Base-by-base conservation (phyloP, 2,113 vertebrate genomes). In the Lepus europaeus region DNA sequence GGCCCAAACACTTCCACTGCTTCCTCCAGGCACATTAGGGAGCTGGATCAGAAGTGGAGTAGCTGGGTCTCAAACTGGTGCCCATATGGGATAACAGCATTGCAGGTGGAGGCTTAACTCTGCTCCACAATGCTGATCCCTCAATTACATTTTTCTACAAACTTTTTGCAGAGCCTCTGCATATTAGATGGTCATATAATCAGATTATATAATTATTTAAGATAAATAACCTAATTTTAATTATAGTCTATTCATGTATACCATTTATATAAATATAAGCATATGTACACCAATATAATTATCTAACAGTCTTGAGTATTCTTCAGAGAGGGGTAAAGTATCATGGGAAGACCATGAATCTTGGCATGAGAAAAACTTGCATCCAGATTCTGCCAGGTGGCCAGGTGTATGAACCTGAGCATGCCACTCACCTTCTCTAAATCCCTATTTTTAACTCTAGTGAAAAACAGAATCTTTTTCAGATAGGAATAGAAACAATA, bases 171-270 rank as follows among this genome's bases (percentile, higher is more conserved):
- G 56, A 19, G 6, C 19, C 14, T 59, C 56, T 59, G 56, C 56
- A 36, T 14, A 64, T 91, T 70, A 76, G 12, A 3, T 66, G 70
- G 6, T 84, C 59, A 74, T 39, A 63, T 59, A 72, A 87, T 64
- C 66, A 61, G 49, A 85, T 53, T 64, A 78, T 63, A 23, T 61
- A 85, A 88, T 86, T 92, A 80, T 12, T 85, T 49, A 72, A 61
- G 80, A n/a, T 64, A 61, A 20, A 69, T 51, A 27, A 29, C 8
- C 1, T 49, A 31, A 73, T 45, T 91, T 81, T 77, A 68, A 72
- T n/a, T 93, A 33, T 53, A 45, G 14, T 82, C 23, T 80, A 31
- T 70, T 82, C 20, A 9, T n/a, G 6, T 49, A 3, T 63, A 70
- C 31, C 66, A 33, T 90, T 89, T 86, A 64, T 51, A 69, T 78